These are phyloP conservation scores for Melanogrammus aeglefinus DNA, from an alignment of 2,797 vertebrate genomes.

Conservation along the genomic window DNA sequence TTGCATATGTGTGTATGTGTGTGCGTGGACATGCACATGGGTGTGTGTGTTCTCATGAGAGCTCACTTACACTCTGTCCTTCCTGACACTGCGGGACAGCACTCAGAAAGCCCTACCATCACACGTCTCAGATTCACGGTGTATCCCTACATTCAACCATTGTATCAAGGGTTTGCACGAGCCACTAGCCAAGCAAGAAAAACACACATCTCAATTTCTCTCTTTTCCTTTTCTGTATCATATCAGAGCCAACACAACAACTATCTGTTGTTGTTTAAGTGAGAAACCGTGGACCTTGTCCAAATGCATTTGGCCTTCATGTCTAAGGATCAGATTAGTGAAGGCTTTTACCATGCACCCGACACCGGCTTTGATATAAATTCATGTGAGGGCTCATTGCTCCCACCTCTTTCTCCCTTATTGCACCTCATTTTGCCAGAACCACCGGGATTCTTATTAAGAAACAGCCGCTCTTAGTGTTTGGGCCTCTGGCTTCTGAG, in stretches of 20 bases:
- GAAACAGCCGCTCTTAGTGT: slow-evolving; percentile 62
- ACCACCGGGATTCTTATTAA: slow-evolving; percentile 61
- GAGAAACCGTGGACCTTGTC: slow-evolving; percentile 37
- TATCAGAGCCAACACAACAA: not conserved
- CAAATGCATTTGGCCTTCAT: slow-evolving; percentile 58
- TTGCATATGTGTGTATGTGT: too few species aligned
- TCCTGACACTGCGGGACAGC: too few species aligned
- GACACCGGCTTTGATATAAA: slow-evolving; percentile 57
- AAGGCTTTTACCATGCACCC: slow-evolving; percentile 54
- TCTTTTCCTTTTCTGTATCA: not conserved
- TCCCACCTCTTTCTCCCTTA: slow-evolving; percentile 17
- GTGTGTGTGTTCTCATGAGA: too few species aligned
- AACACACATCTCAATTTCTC: not conserved
- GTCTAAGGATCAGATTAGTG: slow-evolving; percentile 46
- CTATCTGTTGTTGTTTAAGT: slow-evolving; percentile 37
- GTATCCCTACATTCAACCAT: too few species aligned
- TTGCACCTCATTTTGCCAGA: slow-evolving; percentile 58
- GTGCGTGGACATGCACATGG: too few species aligned
- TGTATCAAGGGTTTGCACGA: too few species aligned
- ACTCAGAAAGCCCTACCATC: too few species aligned
- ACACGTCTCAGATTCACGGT: too few species aligned
- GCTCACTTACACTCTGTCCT: too few species aligned
- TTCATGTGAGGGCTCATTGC: slow-evolving; percentile 42
- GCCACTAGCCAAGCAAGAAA: not conserved
- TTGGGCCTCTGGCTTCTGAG: slow-evolving; percentile 60